Percentiles rank a stretch among this genome's conserved stretches.
These are phyloP conservation scores for Chironomus riparius DNA, from an alignment of 2,888 invertebrate species.

Conservation along the genomic window DNA sequence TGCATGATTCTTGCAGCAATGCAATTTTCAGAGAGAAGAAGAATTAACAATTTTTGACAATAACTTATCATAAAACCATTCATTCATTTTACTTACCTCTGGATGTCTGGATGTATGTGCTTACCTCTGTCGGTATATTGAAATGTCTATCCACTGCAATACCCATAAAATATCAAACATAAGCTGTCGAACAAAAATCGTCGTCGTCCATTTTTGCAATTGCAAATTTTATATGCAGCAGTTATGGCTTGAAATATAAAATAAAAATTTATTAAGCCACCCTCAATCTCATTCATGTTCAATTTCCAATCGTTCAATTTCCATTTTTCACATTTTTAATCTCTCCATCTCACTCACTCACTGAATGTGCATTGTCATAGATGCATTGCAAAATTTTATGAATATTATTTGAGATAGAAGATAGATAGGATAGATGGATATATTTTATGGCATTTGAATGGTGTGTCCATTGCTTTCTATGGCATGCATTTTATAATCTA, in stretches of 20 bases:
- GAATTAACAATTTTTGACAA: slow-evolving; percentile 8
- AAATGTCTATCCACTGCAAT: not conserved
- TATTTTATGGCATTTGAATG: slow-evolving; percentile 11
- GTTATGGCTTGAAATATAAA: not conserved
- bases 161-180: not conserved
- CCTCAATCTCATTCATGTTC: not conserved
- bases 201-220: slow-evolving; percentile 4
- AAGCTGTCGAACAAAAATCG: not conserved
- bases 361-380: not conserved
- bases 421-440: not conserved
- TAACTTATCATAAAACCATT: slow-evolving; percentile 10
- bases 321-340: not conserved
- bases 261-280: slow-evolving; percentile 8
- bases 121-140: not conserved
- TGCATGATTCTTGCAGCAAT: not conserved
- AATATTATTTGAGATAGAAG: not conserved
- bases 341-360: not conserved
- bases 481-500: not conserved
- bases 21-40: not conserved
- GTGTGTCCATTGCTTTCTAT: not conserved
- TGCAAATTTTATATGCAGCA: slow-evolving; percentile 7
- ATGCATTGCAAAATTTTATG: not conserved
- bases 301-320: not conserved
- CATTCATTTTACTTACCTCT: too few relatives aligned
- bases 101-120: too few relatives aligned